phyloP scores from a whole-genome alignment of 2,888 invertebrate species.

The Polydrusus cervinus region DNA sequence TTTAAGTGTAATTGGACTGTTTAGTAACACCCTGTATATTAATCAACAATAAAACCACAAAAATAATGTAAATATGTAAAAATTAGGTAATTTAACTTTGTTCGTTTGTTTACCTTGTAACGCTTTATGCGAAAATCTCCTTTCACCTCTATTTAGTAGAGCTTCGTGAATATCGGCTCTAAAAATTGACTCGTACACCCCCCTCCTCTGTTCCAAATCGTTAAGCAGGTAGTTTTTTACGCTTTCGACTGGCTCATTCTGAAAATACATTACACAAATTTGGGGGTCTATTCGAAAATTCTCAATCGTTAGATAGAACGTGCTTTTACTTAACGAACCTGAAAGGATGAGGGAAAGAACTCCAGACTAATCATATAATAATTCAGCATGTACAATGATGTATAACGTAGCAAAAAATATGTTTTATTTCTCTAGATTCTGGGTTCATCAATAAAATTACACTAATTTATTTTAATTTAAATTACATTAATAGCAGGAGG shows the following conservation, averaged over 20 bases:
- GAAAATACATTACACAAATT: conserved; percentile 23
- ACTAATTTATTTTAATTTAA: too few relatives aligned
- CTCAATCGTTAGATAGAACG: neutral
- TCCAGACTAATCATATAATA: too few relatives aligned
- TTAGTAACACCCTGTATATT: too few relatives aligned
- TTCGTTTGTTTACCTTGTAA: conserved; percentile 85
- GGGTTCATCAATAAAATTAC: too few relatives aligned
- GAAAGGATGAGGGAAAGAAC: neutral
- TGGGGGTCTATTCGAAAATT: neutral
- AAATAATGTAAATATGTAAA: too few relatives aligned
- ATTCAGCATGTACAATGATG: too few relatives aligned
- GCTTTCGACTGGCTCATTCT: conserved; percentile 62
- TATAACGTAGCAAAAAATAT: too few relatives aligned
- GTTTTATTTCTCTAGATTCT: too few relatives aligned
- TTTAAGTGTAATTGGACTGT: too few relatives aligned
- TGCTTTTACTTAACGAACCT: neutral
- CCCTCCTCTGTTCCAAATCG: conserved; percentile 85
- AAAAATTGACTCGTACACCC: conserved; percentile 93
- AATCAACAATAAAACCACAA: too few relatives aligned
- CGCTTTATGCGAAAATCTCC: conserved; percentile 91
- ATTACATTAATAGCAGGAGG: too few relatives aligned
- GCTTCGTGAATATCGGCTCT: conserved; percentile 89
- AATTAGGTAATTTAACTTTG: neutral
- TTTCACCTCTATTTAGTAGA: conserved; percentile 88
- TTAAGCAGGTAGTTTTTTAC: conserved; percentile 78